Evolutionary conservation across 2,888 invertebrate species (phyloP).

Genomic region (Cordilura impudica): DNA sequence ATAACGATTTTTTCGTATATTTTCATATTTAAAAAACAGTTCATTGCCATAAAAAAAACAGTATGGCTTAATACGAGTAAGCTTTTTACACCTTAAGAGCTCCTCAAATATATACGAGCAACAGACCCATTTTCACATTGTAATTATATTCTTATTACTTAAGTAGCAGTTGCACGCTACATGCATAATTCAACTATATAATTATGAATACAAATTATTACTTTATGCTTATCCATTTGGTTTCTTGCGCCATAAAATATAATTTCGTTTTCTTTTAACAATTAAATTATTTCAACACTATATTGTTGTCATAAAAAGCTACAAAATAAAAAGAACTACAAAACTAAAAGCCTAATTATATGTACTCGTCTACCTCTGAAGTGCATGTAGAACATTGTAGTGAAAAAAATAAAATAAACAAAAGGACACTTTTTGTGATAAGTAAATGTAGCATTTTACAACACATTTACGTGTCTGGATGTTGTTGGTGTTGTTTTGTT

Average conservation of each 20-base stretch:
- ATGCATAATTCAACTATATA: too few species aligned
- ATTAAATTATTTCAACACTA: not conserved
- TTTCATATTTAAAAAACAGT: too few species aligned
- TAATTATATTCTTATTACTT: too few species aligned
- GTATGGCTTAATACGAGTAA: too few species aligned
- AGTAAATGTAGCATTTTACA: conserved; percentile 35
- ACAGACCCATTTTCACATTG: too few species aligned
- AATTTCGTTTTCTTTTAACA: not conserved
- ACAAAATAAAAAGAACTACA: conserved; percentile 3
- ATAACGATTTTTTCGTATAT: too few species aligned
- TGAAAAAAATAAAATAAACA: conserved; percentile 40
- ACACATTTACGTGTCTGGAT: conserved; percentile 8
- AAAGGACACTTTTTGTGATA: conserved; percentile 51
- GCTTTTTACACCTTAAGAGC: too few species aligned
- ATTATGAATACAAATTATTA: too few species aligned
- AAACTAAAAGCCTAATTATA: conserved; percentile 46
- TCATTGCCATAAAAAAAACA: too few species aligned
- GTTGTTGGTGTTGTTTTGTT: conserved; percentile 10
- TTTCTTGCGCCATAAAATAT: not conserved
- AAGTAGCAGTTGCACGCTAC: too few species aligned
- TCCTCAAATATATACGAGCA: too few species aligned
- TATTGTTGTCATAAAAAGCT: not conserved
- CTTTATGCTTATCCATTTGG: too few species aligned
- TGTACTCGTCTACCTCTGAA: conserved; percentile 24
- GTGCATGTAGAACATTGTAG: conserved; percentile 27